Conservation (phyloP, 2,113 vertebrate genomes). For the Bambusicola thoracicus region DNA sequence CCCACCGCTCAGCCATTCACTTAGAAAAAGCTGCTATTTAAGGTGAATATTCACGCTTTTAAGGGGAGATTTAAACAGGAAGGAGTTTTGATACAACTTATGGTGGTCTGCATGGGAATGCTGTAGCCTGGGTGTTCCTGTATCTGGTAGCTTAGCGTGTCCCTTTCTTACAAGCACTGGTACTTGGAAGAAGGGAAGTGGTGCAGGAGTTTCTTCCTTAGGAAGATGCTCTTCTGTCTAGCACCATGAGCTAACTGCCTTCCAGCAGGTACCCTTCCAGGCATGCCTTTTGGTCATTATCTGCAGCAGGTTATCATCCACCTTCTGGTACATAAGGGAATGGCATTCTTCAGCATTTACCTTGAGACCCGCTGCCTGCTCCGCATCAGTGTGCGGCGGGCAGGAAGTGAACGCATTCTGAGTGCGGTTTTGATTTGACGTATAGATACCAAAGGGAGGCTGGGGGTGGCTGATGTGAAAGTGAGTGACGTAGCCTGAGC, state of each 20-base stretch:
- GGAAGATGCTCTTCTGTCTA: background rate
- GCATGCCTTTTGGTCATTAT: too few relatives aligned
- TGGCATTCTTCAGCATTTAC: background rate
- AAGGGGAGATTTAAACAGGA: background rate
- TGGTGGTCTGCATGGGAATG: background rate
- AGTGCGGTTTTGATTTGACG: background rate
- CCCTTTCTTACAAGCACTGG: background rate
- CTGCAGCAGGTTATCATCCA: background rate
- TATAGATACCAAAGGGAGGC: background rate
- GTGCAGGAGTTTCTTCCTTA: background rate
- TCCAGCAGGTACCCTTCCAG: fast-evolving
- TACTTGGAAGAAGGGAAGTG: background rate
- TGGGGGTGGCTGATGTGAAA: background rate
- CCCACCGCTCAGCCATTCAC: fast-evolving
- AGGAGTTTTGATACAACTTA: background rate
- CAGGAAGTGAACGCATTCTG: fast-evolving
- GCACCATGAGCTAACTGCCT: background rate
- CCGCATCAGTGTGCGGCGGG: fast-evolving
- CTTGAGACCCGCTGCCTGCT: background rate
- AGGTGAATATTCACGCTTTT: background rate
- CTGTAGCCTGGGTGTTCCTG: fast-evolving
- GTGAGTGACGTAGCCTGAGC: fast-evolving
- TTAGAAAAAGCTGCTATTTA: background rate
- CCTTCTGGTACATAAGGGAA: background rate
- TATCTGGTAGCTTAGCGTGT: background rate